These are phyloP conservation scores for Epicampocera succincta DNA, from an alignment of 2,888 invertebrate genomes.

Conservation along the genomic window DNA sequence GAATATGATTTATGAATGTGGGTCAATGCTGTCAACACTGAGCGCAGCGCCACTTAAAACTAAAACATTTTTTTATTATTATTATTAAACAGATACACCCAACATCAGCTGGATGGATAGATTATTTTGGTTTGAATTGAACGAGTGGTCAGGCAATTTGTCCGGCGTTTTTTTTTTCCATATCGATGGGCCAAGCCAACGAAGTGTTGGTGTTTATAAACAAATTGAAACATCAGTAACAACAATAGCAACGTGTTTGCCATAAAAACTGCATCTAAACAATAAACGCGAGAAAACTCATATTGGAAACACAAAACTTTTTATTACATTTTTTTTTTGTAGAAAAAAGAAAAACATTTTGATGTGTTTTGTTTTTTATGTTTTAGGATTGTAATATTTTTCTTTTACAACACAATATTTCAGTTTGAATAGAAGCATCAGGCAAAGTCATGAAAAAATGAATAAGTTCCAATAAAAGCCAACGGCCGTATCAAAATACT, in stretches of 20 bases:
- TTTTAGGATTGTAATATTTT: background rate
- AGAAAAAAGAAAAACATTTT: too few relatives aligned
- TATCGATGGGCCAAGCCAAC: background rate
- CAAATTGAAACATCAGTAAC: slow-evolving; percentile 16
- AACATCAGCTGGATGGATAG: slow-evolving; percentile 26
- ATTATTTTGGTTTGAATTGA: slow-evolving; percentile 28
- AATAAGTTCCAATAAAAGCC: slow-evolving; percentile 6
- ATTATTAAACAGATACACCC: background rate
- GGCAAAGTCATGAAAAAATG: background rate
- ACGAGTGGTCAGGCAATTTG: background rate
- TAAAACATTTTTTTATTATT: slow-evolving; percentile 6
- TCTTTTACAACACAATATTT: slow-evolving; percentile 18
- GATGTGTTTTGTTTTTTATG: background rate
- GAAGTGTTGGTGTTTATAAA: slow-evolving; percentile 9
- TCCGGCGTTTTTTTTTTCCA: background rate
- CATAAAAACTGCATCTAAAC: background rate
- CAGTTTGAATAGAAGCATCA: slow-evolving; percentile 26
- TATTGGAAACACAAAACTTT: slow-evolving; percentile 6
- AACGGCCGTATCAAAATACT: slow-evolving; percentile 3
- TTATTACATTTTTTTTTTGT: background rate
- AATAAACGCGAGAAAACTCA: slow-evolving; percentile 2
- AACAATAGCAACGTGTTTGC: background rate
- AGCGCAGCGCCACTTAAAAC: slow-evolving; percentile 43
- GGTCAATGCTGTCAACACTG: slow-evolving; percentile 78
- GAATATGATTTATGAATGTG: slow-evolving; percentile 79